These are phyloP conservation scores for Beris morrisii DNA, from an alignment of 2,888 invertebrate genomes.

Conservation along the genomic window DNA sequence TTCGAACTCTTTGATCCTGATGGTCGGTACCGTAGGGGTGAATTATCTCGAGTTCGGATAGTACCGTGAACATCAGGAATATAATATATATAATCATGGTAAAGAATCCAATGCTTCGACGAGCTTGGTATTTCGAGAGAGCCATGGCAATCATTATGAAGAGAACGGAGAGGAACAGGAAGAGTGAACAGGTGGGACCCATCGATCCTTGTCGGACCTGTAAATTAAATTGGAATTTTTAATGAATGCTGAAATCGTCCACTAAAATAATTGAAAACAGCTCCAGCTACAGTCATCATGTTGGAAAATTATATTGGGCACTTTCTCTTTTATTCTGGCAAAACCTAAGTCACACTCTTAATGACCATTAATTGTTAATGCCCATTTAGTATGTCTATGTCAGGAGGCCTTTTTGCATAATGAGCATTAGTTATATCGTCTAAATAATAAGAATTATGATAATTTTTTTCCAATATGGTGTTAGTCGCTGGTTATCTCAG, in stretches of 20 bases:
- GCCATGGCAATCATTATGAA: slow-evolving; percentile 56
- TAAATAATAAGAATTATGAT: too few species aligned
- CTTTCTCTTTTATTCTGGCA: too few species aligned
- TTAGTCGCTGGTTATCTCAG: not conserved
- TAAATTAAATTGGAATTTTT: not conserved
- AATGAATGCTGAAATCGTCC: too few species aligned
- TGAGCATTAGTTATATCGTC: too few species aligned
- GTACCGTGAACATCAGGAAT: slow-evolving; percentile 58
- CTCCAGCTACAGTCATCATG: not conserved
- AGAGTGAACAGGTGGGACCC: slow-evolving; percentile 55
- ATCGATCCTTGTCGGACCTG: slow-evolving; percentile 54
- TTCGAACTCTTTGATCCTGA: slow-evolving; percentile 27
- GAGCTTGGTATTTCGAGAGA: slow-evolving; percentile 56
- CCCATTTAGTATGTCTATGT: too few species aligned
- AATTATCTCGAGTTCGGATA: slow-evolving; percentile 57
- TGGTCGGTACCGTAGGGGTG: slow-evolving; percentile 54
- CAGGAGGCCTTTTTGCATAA: too few species aligned
- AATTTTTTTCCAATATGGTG: too few species aligned
- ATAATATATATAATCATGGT: slow-evolving; percentile 57
- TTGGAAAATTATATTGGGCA: too few species aligned
- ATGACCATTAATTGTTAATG: too few species aligned
- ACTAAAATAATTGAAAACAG: not conserved
- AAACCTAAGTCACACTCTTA: too few species aligned
- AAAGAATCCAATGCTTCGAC: slow-evolving; percentile 57
- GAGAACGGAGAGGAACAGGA: slow-evolving; percentile 56